A percentile compares a stretch with the other conserved stretches of the same genome.
Evolutionary conservation across 2,797 vertebrate genomes (phyloP).

Genomic region (Gallinago solitaria): DNA sequence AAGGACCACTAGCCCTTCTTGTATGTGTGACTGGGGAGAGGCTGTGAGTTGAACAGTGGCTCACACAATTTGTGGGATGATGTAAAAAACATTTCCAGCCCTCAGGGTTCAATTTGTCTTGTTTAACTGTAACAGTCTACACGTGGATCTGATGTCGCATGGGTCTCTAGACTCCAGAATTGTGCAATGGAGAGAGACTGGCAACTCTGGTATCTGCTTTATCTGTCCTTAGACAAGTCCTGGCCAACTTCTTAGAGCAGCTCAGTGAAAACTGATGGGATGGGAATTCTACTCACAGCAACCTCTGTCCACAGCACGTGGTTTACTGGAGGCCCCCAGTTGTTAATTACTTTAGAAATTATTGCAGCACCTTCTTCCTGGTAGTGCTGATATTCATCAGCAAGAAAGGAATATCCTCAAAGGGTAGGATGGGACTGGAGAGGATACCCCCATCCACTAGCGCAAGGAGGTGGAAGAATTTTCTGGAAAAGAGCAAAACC

Average conservation of each 20-base stretch:
- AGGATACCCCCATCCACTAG: not conserved
- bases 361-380: too few relatives aligned
- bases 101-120: not conserved
- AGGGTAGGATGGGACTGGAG: not conserved
- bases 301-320: not conserved
- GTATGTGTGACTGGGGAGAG: not conserved
- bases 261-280: not conserved
- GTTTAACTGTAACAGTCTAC: not conserved
- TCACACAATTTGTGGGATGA: not conserved
- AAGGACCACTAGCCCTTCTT: not conserved
- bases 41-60: not conserved
- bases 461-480: not conserved
- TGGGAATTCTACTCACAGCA: not conserved
- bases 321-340: not conserved
- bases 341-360: not conserved
- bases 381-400: not conserved
- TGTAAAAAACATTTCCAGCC: not conserved
- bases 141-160: too few relatives aligned
- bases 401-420: not conserved
- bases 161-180: not conserved
- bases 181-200: not conserved
- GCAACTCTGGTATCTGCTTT: not conserved
- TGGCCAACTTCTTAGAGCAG: not conserved
- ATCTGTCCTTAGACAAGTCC: not conserved
- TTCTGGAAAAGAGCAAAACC: not conserved